Conservation (phyloP, 2,797 vertebrate species). For the Chelon labrosus region DNA sequence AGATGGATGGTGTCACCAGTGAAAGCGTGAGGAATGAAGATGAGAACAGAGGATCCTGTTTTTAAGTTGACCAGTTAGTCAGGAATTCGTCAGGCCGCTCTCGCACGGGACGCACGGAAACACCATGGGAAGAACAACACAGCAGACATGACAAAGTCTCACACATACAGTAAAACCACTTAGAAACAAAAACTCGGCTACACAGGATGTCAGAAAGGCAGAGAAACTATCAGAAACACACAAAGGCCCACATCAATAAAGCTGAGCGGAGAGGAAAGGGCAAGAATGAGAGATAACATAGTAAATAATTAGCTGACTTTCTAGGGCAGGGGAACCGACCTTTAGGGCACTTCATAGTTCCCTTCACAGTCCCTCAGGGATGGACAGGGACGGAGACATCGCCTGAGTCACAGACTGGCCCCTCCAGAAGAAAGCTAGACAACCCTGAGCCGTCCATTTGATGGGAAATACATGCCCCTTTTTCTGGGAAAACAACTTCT, state of each 20-base stretch:
- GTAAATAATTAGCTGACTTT: slow-evolving; percentile 70
- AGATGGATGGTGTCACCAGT: not conserved
- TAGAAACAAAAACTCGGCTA: slow-evolving; percentile 51
- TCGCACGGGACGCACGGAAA: slow-evolving; percentile 24
- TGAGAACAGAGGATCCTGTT: slow-evolving; percentile 4
- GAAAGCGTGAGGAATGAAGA: not conserved
- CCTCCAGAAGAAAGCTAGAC: slow-evolving; percentile 53
- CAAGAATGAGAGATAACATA: slow-evolving; percentile 62
- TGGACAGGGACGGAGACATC: slow-evolving; percentile 61
- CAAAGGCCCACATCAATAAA: slow-evolving; percentile 53
- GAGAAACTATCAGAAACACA: slow-evolving; percentile 28
- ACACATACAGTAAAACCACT: slow-evolving; percentile 54
- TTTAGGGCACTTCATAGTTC: slow-evolving; percentile 62
- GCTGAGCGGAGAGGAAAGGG: slow-evolving; percentile 52
- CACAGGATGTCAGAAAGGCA: slow-evolving; percentile 54
- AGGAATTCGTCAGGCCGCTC: slow-evolving; percentile 23
- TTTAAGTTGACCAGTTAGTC: slow-evolving; percentile 35
- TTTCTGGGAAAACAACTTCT: slow-evolving; percentile 73
- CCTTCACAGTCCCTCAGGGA: slow-evolving; percentile 71
- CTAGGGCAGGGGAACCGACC: slow-evolving; percentile 66
- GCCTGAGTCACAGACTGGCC: slow-evolving; percentile 69
- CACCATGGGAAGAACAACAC: slow-evolving; percentile 68
- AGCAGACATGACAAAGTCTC: slow-evolving; percentile 50
- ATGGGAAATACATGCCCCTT: slow-evolving; percentile 75
- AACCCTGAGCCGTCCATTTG: slow-evolving; percentile 64